Base-by-base conservation (phyloP, 2,888 invertebrate species). In the Helobdella robusta region DNA sequence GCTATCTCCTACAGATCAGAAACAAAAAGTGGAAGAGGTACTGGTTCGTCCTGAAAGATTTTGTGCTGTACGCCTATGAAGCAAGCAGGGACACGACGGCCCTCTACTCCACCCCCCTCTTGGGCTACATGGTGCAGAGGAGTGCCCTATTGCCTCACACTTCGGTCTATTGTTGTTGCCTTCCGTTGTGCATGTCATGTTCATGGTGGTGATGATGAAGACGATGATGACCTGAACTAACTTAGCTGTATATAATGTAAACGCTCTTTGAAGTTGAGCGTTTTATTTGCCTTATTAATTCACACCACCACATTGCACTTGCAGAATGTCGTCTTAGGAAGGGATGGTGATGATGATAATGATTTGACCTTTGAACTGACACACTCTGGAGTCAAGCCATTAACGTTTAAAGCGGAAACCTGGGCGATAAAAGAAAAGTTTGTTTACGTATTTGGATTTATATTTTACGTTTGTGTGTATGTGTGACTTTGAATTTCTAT, bases 31-130 rank as follows among this genome's bases (percentile, higher is more conserved):
- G 84, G 83, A 83, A 83, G 74, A 76, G 78, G 54, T 73, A 77
- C 30, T 84, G 84, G 84, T 84, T 83, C 75, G 83, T 84, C 20
- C 75, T 84, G 23, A 83, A 83, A 72, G 82, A 83, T 64, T 81
- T 82, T 59, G 77, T 76, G 2, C 72, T 78, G 25, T 78, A 76
- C 69, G 75, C 73, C 0, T 78, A 74, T 70, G 77, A 81, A 73
- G 84, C 84, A 28, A 82, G 83, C 46, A 83, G 84, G 77, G 84
- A 84, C 74, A 80, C 82, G 56, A 82, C 80, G 54, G 84, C 84
- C 34, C 73, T 79, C 20, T 79, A 81, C 66, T 81, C 81, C 65
- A 77, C 80, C 68, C 82, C 83, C 15, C 78, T 84, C 48, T 75
- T 84, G 18, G 84, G 84, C 30, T 84, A 83, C 73, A 73, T 77